Base-by-base conservation (phyloP, 1,140 invertebrate species). In the Micrasema minimum region DNA sequence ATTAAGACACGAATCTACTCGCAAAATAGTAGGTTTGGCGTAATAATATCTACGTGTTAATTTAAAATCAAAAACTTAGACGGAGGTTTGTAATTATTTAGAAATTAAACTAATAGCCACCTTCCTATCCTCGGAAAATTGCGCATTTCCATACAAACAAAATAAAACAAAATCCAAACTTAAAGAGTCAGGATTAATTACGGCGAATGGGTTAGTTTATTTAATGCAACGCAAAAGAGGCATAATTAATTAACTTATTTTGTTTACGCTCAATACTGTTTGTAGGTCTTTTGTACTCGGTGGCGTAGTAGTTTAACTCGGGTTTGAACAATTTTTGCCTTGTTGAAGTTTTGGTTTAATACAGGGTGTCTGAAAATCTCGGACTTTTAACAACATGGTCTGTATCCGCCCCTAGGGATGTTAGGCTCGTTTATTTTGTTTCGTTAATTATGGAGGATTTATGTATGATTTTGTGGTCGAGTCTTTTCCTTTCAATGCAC, bases 401-500 rank as follows among this genome's bases (percentile, higher is more conserved):
- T 31, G 41, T 38, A 62, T 16, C 38, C 10, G 37, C 57, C 57
- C n/a, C 57, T 43, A 9, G 57, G 57, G 57, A 62, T 23, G 22
- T 43, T 9, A 7, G 11, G 14, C 57, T 62, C 38, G 37, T 64
- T 69, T 57, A 73, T 69, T 69, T 61, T 37, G 14, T 50, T n/a
- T 37, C 62, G 53, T 71, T 74, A 74, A 74, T 74, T 74, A 74
- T 53, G n/a, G 26, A 55, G 45, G 72, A 71, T 74, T 74, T 74
- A 66, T 61, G 65, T 71, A 66, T 50, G 69, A 74, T 74, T 74
- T 51, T 14, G 48, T 38, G 55, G 64, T 55, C n/a, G 46, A 51
- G 45, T 66, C 23, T 53, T 26, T 7, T 22, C 59, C 59, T 61
- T 53, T 41, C 45, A 41, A 12, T 57, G 14, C 59, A 22, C 53